phyloP scores from a whole-genome alignment of 2,888 invertebrate species.

The Cataglyphis albicans region DNA sequence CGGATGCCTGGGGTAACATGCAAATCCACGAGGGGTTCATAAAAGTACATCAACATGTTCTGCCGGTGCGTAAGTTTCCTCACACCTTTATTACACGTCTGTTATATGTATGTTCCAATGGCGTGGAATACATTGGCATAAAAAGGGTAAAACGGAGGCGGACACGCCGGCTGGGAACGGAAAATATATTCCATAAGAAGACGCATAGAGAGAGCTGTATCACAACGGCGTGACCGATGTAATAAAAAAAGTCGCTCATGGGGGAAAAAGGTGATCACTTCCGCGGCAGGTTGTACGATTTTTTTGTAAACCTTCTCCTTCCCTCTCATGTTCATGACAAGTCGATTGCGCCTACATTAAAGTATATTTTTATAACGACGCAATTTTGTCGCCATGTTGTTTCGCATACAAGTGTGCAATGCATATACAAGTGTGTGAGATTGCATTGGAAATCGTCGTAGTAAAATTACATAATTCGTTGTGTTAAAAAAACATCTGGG shows the following conservation, averaged over 20 bases:
- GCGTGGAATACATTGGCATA: slow-evolving; percentile 31
- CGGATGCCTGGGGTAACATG: slow-evolving; percentile 25
- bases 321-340: background rate
- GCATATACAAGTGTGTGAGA: background rate
- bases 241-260: slow-evolving; percentile 37
- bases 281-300: slow-evolving; percentile 2
- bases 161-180: slow-evolving; percentile 30
- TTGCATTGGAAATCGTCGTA: background rate
- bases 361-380: slow-evolving; percentile 43
- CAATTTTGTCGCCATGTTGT: slow-evolving; percentile 17
- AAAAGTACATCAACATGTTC: slow-evolving; percentile 29
- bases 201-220: slow-evolving; percentile 4
- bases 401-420: background rate
- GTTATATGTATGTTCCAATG: slow-evolving; percentile 40
- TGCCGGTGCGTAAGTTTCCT: slow-evolving; percentile 28
- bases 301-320: background rate
- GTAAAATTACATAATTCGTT: too few relatives aligned
- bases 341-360: slow-evolving; percentile 12
- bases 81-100: slow-evolving; percentile 36
- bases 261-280: slow-evolving; percentile 19
- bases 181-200: slow-evolving; percentile 39
- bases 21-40: slow-evolving; percentile 35
- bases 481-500: too few relatives aligned
- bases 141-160: slow-evolving; percentile 33
- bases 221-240: background rate